Conservation (phyloP, 1,140 invertebrate species). For the Charaxes varanes region DNA sequence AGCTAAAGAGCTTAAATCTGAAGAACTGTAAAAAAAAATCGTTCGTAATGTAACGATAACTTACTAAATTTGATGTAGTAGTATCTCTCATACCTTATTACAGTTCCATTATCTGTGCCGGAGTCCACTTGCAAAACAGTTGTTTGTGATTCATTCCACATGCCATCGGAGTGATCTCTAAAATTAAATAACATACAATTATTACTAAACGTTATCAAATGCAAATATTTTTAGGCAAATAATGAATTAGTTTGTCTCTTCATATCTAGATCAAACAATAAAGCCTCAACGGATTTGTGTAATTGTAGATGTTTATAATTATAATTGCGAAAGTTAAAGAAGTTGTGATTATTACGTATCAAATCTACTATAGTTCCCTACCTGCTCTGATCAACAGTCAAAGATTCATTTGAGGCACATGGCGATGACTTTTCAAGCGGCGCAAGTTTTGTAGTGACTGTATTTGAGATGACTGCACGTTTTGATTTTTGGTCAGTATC, state of each 20-base stretch:
- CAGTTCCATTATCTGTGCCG: conserved; percentile 77
- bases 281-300: too few relatives aligned
- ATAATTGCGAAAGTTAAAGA: too few relatives aligned
- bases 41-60: not conserved
- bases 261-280: too few relatives aligned
- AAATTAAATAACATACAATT: conserved; percentile 26
- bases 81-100: conserved; percentile 57
- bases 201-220: not conserved
- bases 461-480: conserved; percentile 39
- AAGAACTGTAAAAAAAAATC: conserved; percentile 64
- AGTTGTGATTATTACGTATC: too few relatives aligned
- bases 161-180: conserved; percentile 87
- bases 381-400: conserved; percentile 82
- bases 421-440: conserved; percentile 76
- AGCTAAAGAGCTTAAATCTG: conserved; percentile 76
- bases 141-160: conserved; percentile 91
- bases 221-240: not conserved
- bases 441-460: conserved; percentile 42
- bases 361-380: too few relatives aligned
- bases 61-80: not conserved
- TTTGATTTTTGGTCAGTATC: conserved; percentile 46
- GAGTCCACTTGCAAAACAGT: conserved; percentile 86
- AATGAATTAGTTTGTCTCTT: too few relatives aligned
- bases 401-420: conserved; percentile 86
- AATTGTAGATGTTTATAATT: too few relatives aligned